Evolutionary conservation across 2,113 vertebrate species (phyloP), one percentile per base, ranked within the genome.

Genomic region (Euleptes europaea): DNA sequence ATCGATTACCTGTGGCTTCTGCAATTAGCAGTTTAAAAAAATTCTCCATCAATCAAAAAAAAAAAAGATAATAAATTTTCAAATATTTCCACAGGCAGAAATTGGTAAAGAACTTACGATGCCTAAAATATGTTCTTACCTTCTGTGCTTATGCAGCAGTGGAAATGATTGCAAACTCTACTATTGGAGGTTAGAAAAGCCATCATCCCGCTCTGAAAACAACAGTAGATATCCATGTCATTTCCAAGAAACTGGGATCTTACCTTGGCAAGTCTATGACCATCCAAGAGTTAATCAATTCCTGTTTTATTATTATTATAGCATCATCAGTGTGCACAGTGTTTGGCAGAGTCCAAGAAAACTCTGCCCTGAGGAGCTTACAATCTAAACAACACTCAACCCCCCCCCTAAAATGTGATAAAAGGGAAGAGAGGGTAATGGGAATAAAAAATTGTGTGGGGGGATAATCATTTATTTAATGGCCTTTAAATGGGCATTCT

Each of bases 11-110:
- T 69, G 40, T 14, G 6, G 4, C 19, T 65, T 21, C 69, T 14
- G 60, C 73, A 90, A 84, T 90, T 88, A 89, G 73, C 84, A 82
- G 80, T 78, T n/a, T 21, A 42, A 38, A 63, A 31, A 84, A 91
- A 80, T 1, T 5, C 3, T 82, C 35, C 63, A 38, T 63, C 54
- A 60, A 2, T 9, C 47, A 66, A 72, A 60, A 54, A 60, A 57
- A 57, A 60, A 23, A n/a, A n/a, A n/a, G 26, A 51, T 8, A 0
- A 15, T 82, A 82, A 33, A 40, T 42, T 81, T 83, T 81, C 2
- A 0, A 60, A 76, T 33, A 21, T 40, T 72, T 74, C 76, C 85
- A 63, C 2, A 33, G 40, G 31, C 71, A 5, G 4, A 21, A 67
- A 60, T 72, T 57, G 33, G 73, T 44, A 65, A 28, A 33, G 14